Percentiles rank a stretch among this genome's conserved stretches.
Conservation (phyloP, 1,140 invertebrate genomes). For the Drusus annulatus region DNA sequence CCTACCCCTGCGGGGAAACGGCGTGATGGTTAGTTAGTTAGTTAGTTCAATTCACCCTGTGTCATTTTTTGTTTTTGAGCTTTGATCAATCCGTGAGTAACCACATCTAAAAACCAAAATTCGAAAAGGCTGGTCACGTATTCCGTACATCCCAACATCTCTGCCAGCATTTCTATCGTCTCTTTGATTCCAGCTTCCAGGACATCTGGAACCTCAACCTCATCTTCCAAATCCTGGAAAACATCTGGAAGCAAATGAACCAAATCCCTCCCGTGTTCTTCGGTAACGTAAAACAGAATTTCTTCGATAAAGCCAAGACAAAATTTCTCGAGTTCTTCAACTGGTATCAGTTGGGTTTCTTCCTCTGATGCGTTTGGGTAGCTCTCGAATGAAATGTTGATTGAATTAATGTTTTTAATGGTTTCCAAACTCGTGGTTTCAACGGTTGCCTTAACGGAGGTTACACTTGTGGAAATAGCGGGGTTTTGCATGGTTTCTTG, state of each 20-base stretch:
- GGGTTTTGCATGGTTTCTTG: no score
- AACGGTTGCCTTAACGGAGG: no score
- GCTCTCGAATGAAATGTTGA: no score
- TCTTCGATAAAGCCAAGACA: constrained; percentile 3
- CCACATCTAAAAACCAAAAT: constrained; percentile 42
- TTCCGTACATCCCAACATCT: constrained; percentile 9
- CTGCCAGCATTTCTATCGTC: constrained; percentile 22
- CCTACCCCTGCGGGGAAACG: no score
- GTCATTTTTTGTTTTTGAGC: constrained; percentile 7
- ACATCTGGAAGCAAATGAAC: constrained; percentile 27
- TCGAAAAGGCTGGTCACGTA: constrained; percentile 23
- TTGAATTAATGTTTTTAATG: no score
- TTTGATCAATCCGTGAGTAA: constrained; percentile 19
- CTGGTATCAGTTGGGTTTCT: not conserved
- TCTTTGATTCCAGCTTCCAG: constrained; percentile 37
- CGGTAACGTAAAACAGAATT: constrained; percentile 2
- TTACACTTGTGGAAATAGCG: no score
- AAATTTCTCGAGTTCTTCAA: constrained; percentile 17
- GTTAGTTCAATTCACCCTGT: constrained; percentile 17
- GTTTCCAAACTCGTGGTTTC: no score
- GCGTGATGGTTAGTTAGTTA: no score
- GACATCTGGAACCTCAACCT: constrained; percentile 23
- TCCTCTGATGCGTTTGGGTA: not conserved
- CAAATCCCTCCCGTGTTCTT: constrained; percentile 30
- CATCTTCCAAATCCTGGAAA: not conserved